These are phyloP conservation scores for Machaerirhynchus nigripectus DNA, from an alignment of 2,113 vertebrate genomes.

Conservation along the genomic window DNA sequence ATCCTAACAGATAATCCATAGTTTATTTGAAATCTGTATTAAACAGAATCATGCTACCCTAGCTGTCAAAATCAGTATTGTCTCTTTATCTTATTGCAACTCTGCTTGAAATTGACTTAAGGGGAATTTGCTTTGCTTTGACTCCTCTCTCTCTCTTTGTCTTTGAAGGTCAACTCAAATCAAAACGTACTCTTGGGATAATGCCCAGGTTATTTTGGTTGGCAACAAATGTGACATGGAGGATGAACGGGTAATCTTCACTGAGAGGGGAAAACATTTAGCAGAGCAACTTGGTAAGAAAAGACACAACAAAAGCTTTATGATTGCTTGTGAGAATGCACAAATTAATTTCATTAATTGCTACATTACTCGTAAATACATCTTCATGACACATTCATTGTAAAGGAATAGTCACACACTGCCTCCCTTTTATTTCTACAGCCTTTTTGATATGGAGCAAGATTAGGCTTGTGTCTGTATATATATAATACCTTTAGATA, in stretches of 20 bases:
- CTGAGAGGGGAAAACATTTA: slow-evolving; percentile 88
- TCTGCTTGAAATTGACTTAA: not conserved
- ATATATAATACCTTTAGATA: not conserved
- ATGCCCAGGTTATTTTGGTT: slow-evolving; percentile 94
- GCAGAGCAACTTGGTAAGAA: slow-evolving; percentile 94
- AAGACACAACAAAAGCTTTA: not conserved
- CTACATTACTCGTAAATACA: not conserved
- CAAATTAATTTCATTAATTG: not conserved
- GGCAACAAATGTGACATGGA: slow-evolving; percentile 99
- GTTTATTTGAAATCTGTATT: not conserved
- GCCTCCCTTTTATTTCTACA: not conserved
- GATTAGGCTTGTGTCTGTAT: not conserved
- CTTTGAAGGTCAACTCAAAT: slow-evolving; percentile 93
- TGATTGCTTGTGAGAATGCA: not conserved
- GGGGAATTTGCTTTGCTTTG: not conserved
- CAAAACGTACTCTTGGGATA: slow-evolving; percentile 98
- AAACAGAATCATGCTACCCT: not conserved
- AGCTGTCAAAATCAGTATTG: not conserved
- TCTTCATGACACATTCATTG: not conserved
- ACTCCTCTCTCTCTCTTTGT: slow-evolving; percentile 24
- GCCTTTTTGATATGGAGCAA: not conserved
- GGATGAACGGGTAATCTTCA: slow-evolving; percentile 90
- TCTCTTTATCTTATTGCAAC: not conserved
- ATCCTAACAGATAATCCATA: not conserved
- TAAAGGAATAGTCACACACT: not conserved